Evolutionary conservation across 2,888 invertebrate genomes (phyloP).

Genomic region (Arrhopalites spinosus): DNA sequence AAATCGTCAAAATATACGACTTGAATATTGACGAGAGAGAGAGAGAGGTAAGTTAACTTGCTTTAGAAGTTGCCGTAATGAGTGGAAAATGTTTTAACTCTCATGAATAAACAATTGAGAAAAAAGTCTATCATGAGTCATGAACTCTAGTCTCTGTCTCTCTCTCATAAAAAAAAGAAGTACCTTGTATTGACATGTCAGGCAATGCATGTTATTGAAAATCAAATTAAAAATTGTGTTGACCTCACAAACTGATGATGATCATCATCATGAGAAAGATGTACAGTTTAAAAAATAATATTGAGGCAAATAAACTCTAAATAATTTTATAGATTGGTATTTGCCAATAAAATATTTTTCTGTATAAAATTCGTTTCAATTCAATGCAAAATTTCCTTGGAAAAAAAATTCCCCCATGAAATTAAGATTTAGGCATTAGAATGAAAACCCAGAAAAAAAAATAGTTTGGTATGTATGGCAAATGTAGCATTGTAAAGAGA

Average conservation of each 20-base stretch:
- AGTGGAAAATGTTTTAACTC: not conserved
- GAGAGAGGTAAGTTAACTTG: not conserved
- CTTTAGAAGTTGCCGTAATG: not conserved
- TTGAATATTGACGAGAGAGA: slow-evolving; percentile 5
- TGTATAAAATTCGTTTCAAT: too few species aligned
- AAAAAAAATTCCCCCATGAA: too few species aligned
- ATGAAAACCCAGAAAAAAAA: not conserved
- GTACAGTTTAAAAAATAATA: too few species aligned
- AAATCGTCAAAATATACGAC: not conserved
- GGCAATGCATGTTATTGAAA: not conserved
- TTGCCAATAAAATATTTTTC: too few species aligned
- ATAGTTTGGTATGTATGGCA: not conserved
- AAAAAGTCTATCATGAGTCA: slow-evolving; percentile 4
- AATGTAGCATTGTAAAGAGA: not conserved
- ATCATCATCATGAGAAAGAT: too few species aligned
- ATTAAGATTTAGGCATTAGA: not conserved
- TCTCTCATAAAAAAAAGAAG: not conserved
- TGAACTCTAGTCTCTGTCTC: not conserved
- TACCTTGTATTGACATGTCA: slow-evolving; percentile 14
- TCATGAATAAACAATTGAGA: slow-evolving; percentile 9
- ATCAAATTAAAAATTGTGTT: too few species aligned
- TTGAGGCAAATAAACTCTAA: too few species aligned
- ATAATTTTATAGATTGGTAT: too few species aligned
- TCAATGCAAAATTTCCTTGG: too few species aligned
- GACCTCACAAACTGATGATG: too few species aligned